Evolutionary conservation across 2,113 vertebrate species (phyloP), one percentile per base, ranked within the genome.

Genomic region (Isichthys henryi): DNA sequence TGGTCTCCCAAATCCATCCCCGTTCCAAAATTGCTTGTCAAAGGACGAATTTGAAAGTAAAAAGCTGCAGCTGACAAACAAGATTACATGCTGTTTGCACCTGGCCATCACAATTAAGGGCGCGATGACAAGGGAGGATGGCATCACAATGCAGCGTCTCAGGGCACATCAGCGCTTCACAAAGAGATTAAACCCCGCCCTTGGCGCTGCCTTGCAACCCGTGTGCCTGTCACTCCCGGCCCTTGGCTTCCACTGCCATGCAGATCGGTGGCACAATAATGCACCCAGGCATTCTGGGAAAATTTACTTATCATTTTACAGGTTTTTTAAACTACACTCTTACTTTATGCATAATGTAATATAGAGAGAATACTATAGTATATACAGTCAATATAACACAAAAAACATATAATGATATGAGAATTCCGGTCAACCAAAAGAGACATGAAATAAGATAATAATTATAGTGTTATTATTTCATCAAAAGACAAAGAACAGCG

Each of bases 1-100:
- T 89, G 88, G 89, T 88, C 31, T 21, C 90, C 35, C 88, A 89
- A 86, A 90, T 87, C 39, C 84, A n/a, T 27, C 48, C 8, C 39
- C 86, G 10, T 74, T 6, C 15, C 27, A 13, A n/a, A 43, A 58
- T 94, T 94, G 93, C 94, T 95, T 94, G 95, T 95, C 94, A 94
- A 94, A 89, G 92, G 93, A 93, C 91, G 3, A 90, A 95, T 95
- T 94, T 95, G 92, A 94, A 94, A 94, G 93, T 92, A 93, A 93
- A 95, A 94, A 90, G 90, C 90, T 87, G 92, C 46, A 82, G 90
- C 91, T 94, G 94, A 95, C 94, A 95, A 94, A 96, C 93, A 95
- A 91, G 94, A 95, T 95, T 94, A 93, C 95, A 94, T 91, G 94
- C 93, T 93, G 94, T 95, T 94, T 95, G 94, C 95, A 96, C 95